Conservation (phyloP, 2,888 invertebrate genomes). For the Ypsolopha sequella region DNA sequence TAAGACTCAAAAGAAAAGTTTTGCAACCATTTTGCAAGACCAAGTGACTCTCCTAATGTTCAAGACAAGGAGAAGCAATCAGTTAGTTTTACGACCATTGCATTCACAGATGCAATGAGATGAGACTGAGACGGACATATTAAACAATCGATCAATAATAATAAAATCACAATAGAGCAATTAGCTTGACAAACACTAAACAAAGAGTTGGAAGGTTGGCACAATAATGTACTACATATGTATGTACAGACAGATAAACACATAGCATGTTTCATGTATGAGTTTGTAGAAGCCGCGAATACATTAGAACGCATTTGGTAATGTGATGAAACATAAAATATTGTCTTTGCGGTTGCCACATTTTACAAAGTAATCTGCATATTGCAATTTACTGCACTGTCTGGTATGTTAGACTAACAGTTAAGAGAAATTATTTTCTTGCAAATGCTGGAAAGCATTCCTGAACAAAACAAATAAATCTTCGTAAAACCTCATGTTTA, state of each 20-base stretch:
- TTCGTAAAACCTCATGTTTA: too few species aligned
- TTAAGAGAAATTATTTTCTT: background rate
- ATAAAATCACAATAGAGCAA: conserved; percentile 48
- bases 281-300: conserved; percentile 25
- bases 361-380: conserved; percentile 22
- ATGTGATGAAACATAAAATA: conserved; percentile 44
- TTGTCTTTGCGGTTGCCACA: conserved; percentile 28
- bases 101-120: conserved; percentile 15
- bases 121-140: conserved; percentile 16
- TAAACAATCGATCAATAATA: conserved; percentile 31
- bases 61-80: conserved; percentile 17
- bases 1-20: background rate
- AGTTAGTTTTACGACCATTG: conserved; percentile 15
- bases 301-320: conserved; percentile 41
- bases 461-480: background rate
- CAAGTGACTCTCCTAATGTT: conserved; percentile 10
- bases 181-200: conserved; percentile 42
- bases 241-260: conserved; percentile 14
- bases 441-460: background rate
- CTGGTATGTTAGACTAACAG: background rate
- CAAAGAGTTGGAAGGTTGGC: conserved; percentile 39
- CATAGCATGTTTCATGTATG: conserved; percentile 24
- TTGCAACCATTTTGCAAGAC: conserved; percentile 7
- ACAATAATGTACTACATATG: conserved; percentile 17
- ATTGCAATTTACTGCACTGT: conserved; percentile 27